A percentile compares a stretch with the other conserved stretches of the same genome.
phyloP scores from a whole-genome alignment of 2,888 invertebrate genomes.

The Heliconius charithonia region DNA sequence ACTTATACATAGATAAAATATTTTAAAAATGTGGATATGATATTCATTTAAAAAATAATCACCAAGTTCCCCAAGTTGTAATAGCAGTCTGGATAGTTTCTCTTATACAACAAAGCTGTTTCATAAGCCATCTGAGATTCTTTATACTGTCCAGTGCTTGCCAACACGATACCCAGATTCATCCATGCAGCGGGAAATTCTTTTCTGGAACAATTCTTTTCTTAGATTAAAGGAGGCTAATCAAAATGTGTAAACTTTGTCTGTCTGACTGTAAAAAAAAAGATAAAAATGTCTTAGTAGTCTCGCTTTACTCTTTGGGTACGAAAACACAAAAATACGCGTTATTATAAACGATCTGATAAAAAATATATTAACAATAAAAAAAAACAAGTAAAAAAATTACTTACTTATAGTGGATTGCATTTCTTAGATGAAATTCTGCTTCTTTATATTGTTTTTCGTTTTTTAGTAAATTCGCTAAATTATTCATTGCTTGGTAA shows the following conservation, averaged over 20 bases:
- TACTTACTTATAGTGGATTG: conserved; percentile 88
- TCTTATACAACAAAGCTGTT: conserved; percentile 89
- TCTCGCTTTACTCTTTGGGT: no score
- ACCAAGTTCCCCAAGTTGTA: conserved; percentile 98
- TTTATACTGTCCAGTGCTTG: conserved; percentile 86
- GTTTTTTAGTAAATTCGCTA: conserved; percentile 93
- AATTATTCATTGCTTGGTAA: conserved; percentile 97
- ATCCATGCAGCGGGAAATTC: conserved; percentile 99
- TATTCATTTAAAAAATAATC: conserved; percentile 53
- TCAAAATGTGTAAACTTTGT: neutral
- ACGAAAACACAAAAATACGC: neutral
- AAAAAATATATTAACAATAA: neutral
- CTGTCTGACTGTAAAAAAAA: neutral
- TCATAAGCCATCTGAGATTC: conserved; percentile 92
- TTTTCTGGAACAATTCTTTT: conserved; percentile 76
- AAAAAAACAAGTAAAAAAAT: neutral
- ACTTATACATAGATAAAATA: no score
- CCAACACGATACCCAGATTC: conserved; percentile 97
- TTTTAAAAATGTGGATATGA: neutral
- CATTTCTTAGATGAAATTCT: conserved; percentile 87
- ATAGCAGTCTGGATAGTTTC: conserved; percentile 94
- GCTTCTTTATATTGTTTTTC: conserved; percentile 87
- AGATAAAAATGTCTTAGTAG: neutral
- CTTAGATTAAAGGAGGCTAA: neutral
- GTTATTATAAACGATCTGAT: neutral